Evolutionary conservation across 2,888 invertebrate species (phyloP).

Genomic region (Drepanosiphum platanoidis): DNA sequence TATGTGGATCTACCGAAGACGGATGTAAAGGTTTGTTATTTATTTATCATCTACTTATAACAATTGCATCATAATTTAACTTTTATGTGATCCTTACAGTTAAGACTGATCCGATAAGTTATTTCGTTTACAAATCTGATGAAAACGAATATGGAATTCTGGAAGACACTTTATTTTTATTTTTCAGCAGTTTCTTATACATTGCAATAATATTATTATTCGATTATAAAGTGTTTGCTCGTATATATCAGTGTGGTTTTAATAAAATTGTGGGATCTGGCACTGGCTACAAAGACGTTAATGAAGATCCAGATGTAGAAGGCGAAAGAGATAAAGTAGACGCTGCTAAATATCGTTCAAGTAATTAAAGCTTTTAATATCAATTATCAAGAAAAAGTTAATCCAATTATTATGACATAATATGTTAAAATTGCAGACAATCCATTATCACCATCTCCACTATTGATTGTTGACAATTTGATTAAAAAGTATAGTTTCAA

Average conservation of each 20-base stretch:
- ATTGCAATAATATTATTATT: slow-evolving; percentile 64
- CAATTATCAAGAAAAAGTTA: background rate
- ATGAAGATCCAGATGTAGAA: slow-evolving; percentile 66
- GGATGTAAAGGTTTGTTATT: slow-evolving; percentile 18
- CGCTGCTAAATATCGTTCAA: slow-evolving; percentile 62
- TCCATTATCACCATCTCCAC: slow-evolving; percentile 63
- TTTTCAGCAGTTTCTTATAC: slow-evolving; percentile 64
- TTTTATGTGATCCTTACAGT: no score
- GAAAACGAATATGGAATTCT: slow-evolving; percentile 63
- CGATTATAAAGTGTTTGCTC: slow-evolving; percentile 64
- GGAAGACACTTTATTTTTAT: slow-evolving; percentile 64
- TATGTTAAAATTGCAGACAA: slow-evolving; percentile 30
- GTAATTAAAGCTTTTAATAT: background rate
- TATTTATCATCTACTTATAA: background rate
- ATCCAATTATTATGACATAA: no score
- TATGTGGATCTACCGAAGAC: slow-evolving; percentile 27
- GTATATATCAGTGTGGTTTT: slow-evolving; percentile 62
- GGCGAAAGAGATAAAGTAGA: slow-evolving; percentile 67
- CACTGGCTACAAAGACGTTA: slow-evolving; percentile 30
- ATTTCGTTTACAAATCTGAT: slow-evolving; percentile 61
- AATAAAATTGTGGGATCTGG: slow-evolving; percentile 62
- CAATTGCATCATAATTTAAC: background rate
- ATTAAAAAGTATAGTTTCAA: slow-evolving; percentile 72
- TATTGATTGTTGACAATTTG: slow-evolving; percentile 72
- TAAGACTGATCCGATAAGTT: slow-evolving; percentile 54